Conservation (phyloP, 2,113 vertebrate species). For the Octodon degus region DNA sequence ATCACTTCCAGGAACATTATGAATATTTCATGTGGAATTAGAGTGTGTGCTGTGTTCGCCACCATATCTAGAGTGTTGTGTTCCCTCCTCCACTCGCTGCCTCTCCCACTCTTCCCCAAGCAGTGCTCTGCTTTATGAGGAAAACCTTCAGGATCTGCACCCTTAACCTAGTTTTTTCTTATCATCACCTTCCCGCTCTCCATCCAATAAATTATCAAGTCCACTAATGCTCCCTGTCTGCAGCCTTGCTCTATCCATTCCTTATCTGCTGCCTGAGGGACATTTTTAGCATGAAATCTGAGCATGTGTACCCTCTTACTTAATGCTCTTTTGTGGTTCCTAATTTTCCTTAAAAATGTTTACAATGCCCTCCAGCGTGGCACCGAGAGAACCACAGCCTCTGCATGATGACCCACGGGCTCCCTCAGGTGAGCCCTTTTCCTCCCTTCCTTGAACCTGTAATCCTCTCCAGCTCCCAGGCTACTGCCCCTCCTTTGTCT, state of each 20-base stretch:
- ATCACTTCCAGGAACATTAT: slow-evolving; percentile 60
- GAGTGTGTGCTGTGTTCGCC: not conserved
- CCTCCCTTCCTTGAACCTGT: not conserved
- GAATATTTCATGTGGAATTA: slow-evolving; percentile 68
- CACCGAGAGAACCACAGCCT: not conserved
- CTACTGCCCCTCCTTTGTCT: not conserved
- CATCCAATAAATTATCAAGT: not conserved
- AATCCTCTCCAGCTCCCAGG: not conserved
- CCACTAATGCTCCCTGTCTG: not conserved
- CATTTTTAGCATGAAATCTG: slow-evolving; percentile 25
- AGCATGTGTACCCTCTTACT: not conserved
- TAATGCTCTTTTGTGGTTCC: not conserved
- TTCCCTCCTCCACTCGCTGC: not conserved
- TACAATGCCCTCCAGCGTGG: not conserved
- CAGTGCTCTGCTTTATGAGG: not conserved
- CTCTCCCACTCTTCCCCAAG: not conserved
- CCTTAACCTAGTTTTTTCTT: slow-evolving; percentile 10
- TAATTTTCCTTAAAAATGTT: not conserved
- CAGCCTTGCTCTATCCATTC: not conserved
- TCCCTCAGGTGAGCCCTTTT: not conserved
- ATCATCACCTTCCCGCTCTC: not conserved
- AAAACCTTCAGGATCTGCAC: not conserved
- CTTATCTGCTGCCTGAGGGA: not conserved
- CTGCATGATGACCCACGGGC: too few species aligned
- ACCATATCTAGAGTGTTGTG: not conserved